Evolutionary conservation across 92 coral and sea anemone genomes (phyloP), one percentile per base, ranked within the genome.

Genomic region (Epizoanthus stellaris): DNA sequence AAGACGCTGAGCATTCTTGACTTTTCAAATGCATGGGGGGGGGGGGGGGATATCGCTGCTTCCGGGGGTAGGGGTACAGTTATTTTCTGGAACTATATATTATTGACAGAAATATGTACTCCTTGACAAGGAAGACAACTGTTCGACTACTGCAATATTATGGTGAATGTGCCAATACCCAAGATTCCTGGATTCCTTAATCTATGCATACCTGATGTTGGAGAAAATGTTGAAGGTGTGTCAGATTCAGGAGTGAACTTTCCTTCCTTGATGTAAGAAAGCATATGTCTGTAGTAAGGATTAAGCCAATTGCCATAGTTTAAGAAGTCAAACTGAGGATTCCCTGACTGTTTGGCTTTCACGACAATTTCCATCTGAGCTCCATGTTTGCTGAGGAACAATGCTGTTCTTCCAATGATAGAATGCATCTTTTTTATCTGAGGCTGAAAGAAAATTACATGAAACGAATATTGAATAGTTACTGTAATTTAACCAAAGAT

Each of bases 281-380:
- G 84, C 76, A 97, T 90, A 70, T 90, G 98, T 57, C 95, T 93
- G 82, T 97, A 97, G 85, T 97, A 97, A 3, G 98, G 99, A 82
- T 97, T 95, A n/a, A 97, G 87, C 91, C 97, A 89, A 77, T 97
- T 93, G 68, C 93, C 99, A 60, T 91, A 95, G 70, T 91, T 90
- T 2, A 97, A 81, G 81, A 97, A 97, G 79, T 93, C 99, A 93
- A 97, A 97, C 92, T 97, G 99, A 7, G 96, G 98, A 81, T 97
- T 97, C 10, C 99, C 99, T 16, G 99, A 96, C 87, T 97, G 99
- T 77, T 97, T 97, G 82, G 99, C 99, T 80, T 97, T 97, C 13
- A 97, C 91, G 7, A 97, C 89, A 77, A 97, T 97, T 82, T 97
- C 99, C 99, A 97, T 97, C 84, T 97, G 99, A 10, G 93, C 89